Conservation (phyloP, 2,797 vertebrate genomes). For the Prionace glauca region DNA sequence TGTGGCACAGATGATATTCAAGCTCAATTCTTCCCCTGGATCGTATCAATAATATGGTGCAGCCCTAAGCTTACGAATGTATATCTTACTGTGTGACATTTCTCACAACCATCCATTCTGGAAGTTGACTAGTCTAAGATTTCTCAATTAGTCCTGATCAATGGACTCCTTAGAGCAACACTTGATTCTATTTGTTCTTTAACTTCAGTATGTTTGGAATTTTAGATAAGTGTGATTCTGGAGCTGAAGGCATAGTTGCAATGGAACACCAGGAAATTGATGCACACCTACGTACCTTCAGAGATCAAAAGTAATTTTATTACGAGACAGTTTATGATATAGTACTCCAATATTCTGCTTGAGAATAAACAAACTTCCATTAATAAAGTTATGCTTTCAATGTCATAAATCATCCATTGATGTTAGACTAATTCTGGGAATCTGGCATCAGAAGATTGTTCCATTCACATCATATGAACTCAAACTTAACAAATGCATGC, state of each 20-base stretch:
- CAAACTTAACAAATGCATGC: not conserved
- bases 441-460: not conserved
- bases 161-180: not conserved
- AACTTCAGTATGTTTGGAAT: not conserved
- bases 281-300: not conserved
- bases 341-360: not conserved
- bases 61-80: not conserved
- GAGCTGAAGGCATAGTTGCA: not conserved
- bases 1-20: not conserved
- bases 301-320: not conserved
- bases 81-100: not conserved
- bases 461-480: not conserved
- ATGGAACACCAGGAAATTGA: not conserved
- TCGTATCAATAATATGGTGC: not conserved
- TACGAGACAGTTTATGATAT: not conserved
- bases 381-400: not conserved
- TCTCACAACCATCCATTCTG: not conserved
- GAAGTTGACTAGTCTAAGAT: not conserved
- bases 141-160: not conserved
- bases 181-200: not conserved
- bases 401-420: slow-evolving; percentile 29
- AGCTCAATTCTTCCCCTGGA: not conserved
- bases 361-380: not conserved
- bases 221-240: not conserved
- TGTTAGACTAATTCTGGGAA: not conserved